Percentiles rank a stretch among this genome's conserved stretches.
phyloP scores from a whole-genome alignment of 2,888 invertebrate species.

The Cloeon dipterum region DNA sequence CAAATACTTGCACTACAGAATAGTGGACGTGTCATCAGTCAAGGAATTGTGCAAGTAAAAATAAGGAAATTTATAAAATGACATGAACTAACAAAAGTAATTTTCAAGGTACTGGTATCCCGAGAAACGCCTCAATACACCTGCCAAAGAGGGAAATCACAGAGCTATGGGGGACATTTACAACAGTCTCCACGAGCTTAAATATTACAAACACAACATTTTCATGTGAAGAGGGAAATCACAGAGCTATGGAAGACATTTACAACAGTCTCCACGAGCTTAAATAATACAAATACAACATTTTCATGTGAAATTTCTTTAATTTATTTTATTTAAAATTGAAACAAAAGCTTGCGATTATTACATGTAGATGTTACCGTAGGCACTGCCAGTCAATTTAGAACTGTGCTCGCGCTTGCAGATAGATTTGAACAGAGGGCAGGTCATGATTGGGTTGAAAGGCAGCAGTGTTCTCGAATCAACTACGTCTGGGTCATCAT shows the following conservation, averaged over 20 bases:
- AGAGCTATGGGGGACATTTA: constrained; percentile 61
- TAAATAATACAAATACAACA: constrained; percentile 43
- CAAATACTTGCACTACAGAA: constrained; percentile 68
- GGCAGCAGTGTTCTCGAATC: not conserved
- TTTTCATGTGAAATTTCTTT: constrained; percentile 27
- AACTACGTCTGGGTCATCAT: not conserved
- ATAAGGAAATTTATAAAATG: not conserved
- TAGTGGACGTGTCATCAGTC: constrained; percentile 76
- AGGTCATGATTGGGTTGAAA: not conserved
- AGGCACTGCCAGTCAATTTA: too few relatives aligned
- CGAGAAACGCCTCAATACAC: constrained; percentile 26
- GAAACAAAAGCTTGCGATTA: too few relatives aligned
- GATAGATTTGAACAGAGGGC: too few relatives aligned
- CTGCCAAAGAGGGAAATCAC: constrained; percentile 40
- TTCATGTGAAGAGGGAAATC: constrained; percentile 30
- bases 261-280: constrained; percentile 66
- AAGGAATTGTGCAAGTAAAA: constrained; percentile 47
- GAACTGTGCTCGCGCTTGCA: too few relatives aligned
- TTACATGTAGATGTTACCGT: not conserved
- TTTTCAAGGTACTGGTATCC: constrained; percentile 51
- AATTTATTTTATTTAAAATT: not conserved
- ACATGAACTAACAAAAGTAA: constrained; percentile 5
- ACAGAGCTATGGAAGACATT: constrained; percentile 65
- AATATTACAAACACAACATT: constrained; percentile 45
- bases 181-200: constrained; percentile 65